These are phyloP conservation scores for Apis cerana DNA, from an alignment of 1,140 invertebrate genomes.

Conservation along the genomic window DNA sequence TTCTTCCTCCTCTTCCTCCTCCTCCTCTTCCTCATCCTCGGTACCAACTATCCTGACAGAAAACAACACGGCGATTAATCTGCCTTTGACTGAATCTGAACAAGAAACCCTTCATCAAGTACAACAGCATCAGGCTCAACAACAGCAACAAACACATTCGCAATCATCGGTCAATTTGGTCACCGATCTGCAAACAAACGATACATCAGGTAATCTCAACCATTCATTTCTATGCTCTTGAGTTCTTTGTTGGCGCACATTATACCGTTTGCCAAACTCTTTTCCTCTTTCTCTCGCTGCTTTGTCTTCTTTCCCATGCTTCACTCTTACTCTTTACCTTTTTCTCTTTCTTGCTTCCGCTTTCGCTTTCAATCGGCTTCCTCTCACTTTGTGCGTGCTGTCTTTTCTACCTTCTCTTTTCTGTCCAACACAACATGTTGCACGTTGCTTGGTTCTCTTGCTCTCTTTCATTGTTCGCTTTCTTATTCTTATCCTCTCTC, in stretches of 20 bases:
- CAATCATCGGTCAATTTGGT: conserved; percentile 50
- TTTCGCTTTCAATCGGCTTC: conserved; percentile 21
- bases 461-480: not conserved
- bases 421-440: not conserved
- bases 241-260: conserved; percentile 66
- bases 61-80: conserved; percentile 45
- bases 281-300: conserved; percentile 28
- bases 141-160: conserved; percentile 46
- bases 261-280: conserved; percentile 64
- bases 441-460: conserved; percentile 15
- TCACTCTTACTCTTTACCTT: conserved; percentile 37
- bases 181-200: conserved; percentile 51
- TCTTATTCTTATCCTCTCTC: conserved; percentile 5
- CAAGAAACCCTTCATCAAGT: conserved; percentile 61
- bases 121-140: conserved; percentile 43
- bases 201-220: conserved; percentile 65
- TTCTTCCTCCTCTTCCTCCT: conserved; percentile 38
- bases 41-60: conserved; percentile 56
- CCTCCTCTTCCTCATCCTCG: conserved; percentile 57
- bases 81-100: conserved; percentile 48
- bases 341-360: conserved; percentile 43
- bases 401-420: conserved; percentile 31
- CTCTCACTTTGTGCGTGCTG: conserved; percentile 15
- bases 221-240: conserved; percentile 39
- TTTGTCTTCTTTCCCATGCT: not conserved